Evolutionary conservation across 2,888 invertebrate genomes (phyloP).

Genomic region (Smittia aterrima): DNA sequence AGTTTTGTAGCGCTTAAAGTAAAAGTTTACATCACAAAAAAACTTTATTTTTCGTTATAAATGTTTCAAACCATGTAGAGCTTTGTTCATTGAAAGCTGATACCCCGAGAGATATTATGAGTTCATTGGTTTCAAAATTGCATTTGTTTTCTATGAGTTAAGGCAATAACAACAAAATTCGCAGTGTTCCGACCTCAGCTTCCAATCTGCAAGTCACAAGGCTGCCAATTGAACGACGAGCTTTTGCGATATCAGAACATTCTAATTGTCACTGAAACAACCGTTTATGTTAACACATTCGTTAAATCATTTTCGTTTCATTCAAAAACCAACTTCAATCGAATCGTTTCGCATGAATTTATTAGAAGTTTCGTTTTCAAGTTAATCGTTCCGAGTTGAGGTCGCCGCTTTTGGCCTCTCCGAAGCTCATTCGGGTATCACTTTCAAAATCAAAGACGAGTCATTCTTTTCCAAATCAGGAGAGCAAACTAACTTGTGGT

Average conservation of each 20-base stretch:
- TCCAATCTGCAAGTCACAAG: not conserved
- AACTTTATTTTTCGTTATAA: no score
- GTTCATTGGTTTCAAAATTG: no score
- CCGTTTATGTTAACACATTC: conserved; percentile 46
- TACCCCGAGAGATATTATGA: not conserved
- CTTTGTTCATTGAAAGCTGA: not conserved
- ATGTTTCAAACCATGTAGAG: no score
- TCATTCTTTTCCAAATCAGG: not conserved
- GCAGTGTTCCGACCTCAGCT: no score
- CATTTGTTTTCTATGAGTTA: no score
- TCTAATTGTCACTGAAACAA: conserved; percentile 51
- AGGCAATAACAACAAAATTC: no score
- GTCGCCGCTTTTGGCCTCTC: no score
- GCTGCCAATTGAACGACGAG: not conserved
- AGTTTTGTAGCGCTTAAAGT: not conserved
- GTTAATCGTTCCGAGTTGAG: no score
- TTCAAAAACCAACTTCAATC: not conserved
- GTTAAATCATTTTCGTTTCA: not conserved
- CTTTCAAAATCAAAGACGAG: not conserved
- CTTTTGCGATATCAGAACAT: no score
- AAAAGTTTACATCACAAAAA: no score
- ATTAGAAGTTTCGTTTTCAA: not conserved
- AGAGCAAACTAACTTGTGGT: conserved; percentile 46
- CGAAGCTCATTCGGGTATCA: not conserved
- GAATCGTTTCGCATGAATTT: not conserved